Evolutionary conservation across 2,888 invertebrate species (phyloP).

Genomic region (Oxycera nigricornis): DNA sequence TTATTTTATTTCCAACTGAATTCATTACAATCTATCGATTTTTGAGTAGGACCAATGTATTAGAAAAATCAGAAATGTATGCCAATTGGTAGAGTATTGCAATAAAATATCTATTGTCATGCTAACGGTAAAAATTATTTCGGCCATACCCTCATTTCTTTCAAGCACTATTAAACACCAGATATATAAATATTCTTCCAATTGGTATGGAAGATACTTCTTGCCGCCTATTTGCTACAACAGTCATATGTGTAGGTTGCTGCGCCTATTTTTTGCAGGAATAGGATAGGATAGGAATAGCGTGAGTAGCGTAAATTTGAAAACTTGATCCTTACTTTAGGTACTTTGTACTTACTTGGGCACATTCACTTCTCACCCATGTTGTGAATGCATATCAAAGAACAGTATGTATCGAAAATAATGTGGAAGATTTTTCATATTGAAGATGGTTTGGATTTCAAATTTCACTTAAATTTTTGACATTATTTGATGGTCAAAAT

Average conservation of each 20-base stretch:
- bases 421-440: not conserved
- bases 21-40: too few relatives aligned
- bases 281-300: constrained; percentile 14
- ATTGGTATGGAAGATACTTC: not conserved
- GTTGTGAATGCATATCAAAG: not conserved
- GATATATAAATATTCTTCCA: not conserved
- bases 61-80: too few relatives aligned
- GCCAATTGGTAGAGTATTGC: too few relatives aligned
- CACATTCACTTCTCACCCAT: not conserved
- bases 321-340: constrained; percentile 6
- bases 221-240: constrained; percentile 3
- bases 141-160: too few relatives aligned
- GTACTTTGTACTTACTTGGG: constrained; percentile 4
- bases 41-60: too few relatives aligned
- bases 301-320: constrained; percentile 29
- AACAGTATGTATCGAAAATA: not conserved
- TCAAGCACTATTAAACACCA: too few relatives aligned
- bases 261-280: not conserved
- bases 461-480: too few relatives aligned
- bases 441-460: too few relatives aligned
- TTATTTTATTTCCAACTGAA: too few relatives aligned
- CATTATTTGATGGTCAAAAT: too few relatives aligned
- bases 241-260: not conserved
- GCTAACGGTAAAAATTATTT: too few relatives aligned
- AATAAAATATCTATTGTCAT: too few relatives aligned